Percentiles rank a stretch among this genome's conserved stretches.
These are phyloP conservation scores for Nixonia krombeini DNA, from an alignment of 1,140 invertebrate species.

Conservation along the genomic window DNA sequence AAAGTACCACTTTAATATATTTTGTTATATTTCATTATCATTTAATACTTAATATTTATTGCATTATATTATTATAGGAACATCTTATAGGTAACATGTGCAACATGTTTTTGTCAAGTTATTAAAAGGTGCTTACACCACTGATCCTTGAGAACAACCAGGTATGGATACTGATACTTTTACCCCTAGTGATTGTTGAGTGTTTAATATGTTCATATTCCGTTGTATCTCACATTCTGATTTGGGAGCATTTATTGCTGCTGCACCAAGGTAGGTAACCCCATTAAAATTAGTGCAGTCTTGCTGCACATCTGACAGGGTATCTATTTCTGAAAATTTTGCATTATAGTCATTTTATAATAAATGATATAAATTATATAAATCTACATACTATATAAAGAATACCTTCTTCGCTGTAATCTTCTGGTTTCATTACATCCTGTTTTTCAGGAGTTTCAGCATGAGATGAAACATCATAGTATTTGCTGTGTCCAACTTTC, in stretches of 20 bases:
- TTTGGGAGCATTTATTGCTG: conserved; percentile 92
- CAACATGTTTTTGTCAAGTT: not conserved
- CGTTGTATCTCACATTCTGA: conserved; percentile 95
- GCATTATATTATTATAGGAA: too few species aligned
- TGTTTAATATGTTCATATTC: conserved; percentile 93
- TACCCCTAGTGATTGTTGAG: conserved; percentile 82
- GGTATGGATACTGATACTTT: conserved; percentile 93
- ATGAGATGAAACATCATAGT: conserved; percentile 62
- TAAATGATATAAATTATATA: too few species aligned
- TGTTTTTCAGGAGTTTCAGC: conserved; percentile 77
- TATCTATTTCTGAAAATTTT: conserved; percentile 51
- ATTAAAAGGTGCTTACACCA: conserved; percentile 76
- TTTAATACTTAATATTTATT: too few species aligned
- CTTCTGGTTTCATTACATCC: conserved; percentile 82
- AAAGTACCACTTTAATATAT: too few species aligned
- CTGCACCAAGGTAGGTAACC: conserved; percentile 94
- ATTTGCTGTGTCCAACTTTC: conserved; percentile 68
- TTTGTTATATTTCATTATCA: too few species aligned
- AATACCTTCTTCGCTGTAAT: conserved; percentile 77
- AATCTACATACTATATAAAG: too few species aligned
- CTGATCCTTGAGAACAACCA: conserved; percentile 86
- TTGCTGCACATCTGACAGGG: conserved; percentile 84
- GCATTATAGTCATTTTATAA: too few species aligned
- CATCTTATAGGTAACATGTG: too few species aligned
- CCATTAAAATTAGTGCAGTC: conserved; percentile 93